Base-by-base conservation (phyloP, 2,113 vertebrate species). In the Phyllostomus hastatus region DNA sequence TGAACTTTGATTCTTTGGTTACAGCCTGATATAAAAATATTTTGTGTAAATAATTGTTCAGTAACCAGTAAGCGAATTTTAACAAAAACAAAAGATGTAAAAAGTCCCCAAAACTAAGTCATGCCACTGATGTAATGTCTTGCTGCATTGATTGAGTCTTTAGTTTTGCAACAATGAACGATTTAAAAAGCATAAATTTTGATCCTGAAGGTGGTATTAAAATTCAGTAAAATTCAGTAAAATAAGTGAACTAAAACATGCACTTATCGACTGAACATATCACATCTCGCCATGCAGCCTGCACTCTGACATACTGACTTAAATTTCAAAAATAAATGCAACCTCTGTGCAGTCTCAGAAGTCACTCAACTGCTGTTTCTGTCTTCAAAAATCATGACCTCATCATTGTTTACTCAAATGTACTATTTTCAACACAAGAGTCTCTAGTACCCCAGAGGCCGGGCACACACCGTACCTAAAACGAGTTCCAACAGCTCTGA, bases 281-380 rank as follows among this genome's bases (percentile, higher is more conserved):
- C 43, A 73, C 19, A 24, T 38, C 20, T 95, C 50, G 17, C 7
- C 46, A 79, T 4, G 1, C 2, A 28, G 33, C 28, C 54, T 54
- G 2, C 8, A 48, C 38, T 66, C 33, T 33, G 10, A 61, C 24
- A n/a, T 48, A 83, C n/a, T 48, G 28, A 59, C 38, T 76, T 57
- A 80, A 73, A 91, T 76, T 95, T 95, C n/a, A 33, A 75, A 95
- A 50, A 90, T 54, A 87, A 84, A 88, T 46, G 26, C 26, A 80
- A 52, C 52, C 33, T 66, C 16, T 20, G 12, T 61, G 31, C 10
- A 85, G 79, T 81, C 67, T 86, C 7, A 80, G 48, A 88, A 73
- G 50, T 69, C 24, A 67, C 6, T 72, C 9, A 69, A 16, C 85
- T 73, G 82, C 8, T 88, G 16, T 46, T 78, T 81, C 83, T 92